These are phyloP conservation scores for Cyclura pinguis DNA, from an alignment of 2,797 vertebrate species.

Conservation along the genomic window DNA sequence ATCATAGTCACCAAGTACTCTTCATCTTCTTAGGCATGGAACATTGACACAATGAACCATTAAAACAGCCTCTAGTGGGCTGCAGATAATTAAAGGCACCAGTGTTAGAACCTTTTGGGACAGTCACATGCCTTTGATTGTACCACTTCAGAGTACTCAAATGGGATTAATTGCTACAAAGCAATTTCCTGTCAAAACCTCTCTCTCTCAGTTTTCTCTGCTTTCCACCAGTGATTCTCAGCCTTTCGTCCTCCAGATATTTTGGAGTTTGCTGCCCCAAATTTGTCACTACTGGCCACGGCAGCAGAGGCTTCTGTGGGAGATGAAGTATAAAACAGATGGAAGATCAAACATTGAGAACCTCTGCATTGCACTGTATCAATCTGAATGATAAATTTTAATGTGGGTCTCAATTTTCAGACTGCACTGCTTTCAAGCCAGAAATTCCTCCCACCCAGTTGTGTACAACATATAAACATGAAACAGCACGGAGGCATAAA, in stretches of 20 bases:
- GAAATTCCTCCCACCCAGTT: not conserved
- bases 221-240: not conserved
- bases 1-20: not conserved
- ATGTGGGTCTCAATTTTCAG: not conserved
- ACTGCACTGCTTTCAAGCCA: not conserved
- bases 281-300: too few relatives aligned
- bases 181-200: not conserved
- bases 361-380: not conserved
- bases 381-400: not conserved
- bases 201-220: not conserved
- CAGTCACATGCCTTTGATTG: not conserved
- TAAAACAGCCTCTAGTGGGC: not conserved
- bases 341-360: too few relatives aligned
- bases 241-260: too few relatives aligned
- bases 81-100: not conserved
- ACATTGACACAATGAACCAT: not conserved
- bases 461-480: not conserved
- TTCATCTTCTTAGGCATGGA: not conserved
- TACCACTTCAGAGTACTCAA: not conserved
- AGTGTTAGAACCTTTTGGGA: not conserved
- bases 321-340: too few relatives aligned
- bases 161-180: not conserved
- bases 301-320: too few relatives aligned
- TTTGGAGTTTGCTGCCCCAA: too few relatives aligned
- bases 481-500: not conserved